These are phyloP conservation scores for Heteromormyrus szaboi DNA, from an alignment of 2,797 vertebrate species.

Conservation along the genomic window DNA sequence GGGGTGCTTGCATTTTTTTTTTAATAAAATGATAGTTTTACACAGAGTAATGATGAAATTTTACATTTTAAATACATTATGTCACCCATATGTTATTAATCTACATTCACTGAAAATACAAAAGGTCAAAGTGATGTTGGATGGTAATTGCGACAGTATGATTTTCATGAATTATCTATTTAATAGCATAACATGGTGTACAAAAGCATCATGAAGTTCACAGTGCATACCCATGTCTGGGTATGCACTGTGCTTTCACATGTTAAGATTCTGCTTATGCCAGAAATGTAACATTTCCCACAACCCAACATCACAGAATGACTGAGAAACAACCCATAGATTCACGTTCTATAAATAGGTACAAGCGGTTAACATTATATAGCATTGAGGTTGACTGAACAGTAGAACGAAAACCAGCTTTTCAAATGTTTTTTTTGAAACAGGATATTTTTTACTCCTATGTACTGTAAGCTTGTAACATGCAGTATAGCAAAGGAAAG, in stretches of 20 bases:
- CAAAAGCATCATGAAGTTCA: slow-evolving; percentile 56
- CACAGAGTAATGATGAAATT: not conserved
- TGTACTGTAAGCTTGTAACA: slow-evolving; percentile 23
- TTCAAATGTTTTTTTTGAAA: slow-evolving; percentile 9
- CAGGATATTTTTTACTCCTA: slow-evolving; percentile 32
- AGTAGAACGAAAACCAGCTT: slow-evolving; percentile 33
- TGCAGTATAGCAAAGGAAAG: not conserved
- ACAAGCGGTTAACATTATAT: slow-evolving; percentile 60
- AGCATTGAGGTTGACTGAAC: slow-evolving; percentile 42
- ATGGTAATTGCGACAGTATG: not conserved
- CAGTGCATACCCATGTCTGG: too few species aligned
- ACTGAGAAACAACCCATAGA: slow-evolving; percentile 26
- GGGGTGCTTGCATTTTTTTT: slow-evolving; percentile 7
- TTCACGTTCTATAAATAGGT: slow-evolving; percentile 51
- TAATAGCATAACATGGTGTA: slow-evolving; percentile 61
- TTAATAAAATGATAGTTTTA: slow-evolving; percentile 37
- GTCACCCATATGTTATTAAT: not conserved
- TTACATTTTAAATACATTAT: not conserved
- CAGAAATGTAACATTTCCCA: slow-evolving; percentile 36
- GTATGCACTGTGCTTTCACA: slow-evolving; percentile 52
- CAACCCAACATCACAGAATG: slow-evolving; percentile 24
- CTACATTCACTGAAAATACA: not conserved
- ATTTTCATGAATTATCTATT: slow-evolving; percentile 50
- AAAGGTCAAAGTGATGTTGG: not conserved
- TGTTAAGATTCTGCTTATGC: slow-evolving; percentile 30